phyloP scores from a whole-genome alignment of 2,113 vertebrate species.

The Antechinus stuartii region DNA sequence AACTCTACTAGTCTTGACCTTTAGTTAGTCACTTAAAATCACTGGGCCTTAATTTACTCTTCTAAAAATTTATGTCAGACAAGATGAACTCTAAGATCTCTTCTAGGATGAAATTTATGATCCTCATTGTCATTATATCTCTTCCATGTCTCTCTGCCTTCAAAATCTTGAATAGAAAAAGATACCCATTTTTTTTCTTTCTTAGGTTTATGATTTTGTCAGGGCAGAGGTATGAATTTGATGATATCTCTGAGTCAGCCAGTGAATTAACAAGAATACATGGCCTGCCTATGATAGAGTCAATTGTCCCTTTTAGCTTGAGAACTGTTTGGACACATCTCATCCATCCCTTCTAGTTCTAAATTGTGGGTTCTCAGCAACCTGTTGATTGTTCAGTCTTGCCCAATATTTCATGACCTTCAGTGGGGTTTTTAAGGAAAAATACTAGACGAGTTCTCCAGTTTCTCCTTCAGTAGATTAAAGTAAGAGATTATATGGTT shows the following conservation, averaged over 20 bases:
- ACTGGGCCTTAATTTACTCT: background rate
- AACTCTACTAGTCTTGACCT: background rate
- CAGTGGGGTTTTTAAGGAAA: background rate
- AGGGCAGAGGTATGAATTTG: background rate
- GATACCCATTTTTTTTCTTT: background rate
- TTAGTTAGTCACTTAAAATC: background rate
- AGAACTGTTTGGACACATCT: background rate
- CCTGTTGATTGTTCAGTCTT: background rate
- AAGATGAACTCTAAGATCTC: background rate
- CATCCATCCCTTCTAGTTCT: background rate
- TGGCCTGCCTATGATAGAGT: background rate
- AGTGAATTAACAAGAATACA: background rate
- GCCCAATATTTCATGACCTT: background rate
- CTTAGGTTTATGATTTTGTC: background rate
- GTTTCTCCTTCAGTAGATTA: background rate
- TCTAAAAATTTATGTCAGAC: background rate
- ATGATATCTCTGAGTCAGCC: background rate
- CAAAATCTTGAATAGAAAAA: background rate
- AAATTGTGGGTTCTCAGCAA: background rate
- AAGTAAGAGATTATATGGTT: background rate
- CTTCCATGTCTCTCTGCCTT: background rate
- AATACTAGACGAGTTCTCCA: background rate
- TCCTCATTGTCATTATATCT: background rate
- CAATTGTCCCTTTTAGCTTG: background rate
- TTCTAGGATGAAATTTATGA: background rate